A percentile compares a stretch with the other conserved stretches of the same genome.
These are phyloP conservation scores for Pachycephus smyrnensis DNA, from an alignment of 2,888 invertebrate genomes.

Conservation along the genomic window DNA sequence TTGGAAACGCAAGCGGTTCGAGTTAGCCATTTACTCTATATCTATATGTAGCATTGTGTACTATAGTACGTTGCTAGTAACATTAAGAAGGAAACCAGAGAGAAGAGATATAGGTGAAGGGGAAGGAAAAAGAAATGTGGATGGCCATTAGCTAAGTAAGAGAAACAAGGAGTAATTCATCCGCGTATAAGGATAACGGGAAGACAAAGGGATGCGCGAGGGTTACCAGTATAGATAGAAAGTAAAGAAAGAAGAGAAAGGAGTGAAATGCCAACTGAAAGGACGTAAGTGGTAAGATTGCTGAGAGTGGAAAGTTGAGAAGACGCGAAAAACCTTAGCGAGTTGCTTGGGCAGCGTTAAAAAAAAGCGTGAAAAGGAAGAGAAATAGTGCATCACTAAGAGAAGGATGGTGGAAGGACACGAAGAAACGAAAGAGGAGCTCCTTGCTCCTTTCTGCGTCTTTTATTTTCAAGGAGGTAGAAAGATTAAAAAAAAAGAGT, in stretches of 20 bases:
- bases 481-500: neutral
- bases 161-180: conserved; percentile 24
- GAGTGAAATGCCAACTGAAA: neutral
- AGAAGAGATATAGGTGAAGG: neutral
- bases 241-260: conserved; percentile 5
- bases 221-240: conserved; percentile 1
- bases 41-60: neutral
- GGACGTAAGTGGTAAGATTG: neutral
- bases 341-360: conserved; percentile 12
- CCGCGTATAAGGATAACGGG: conserved; percentile 18
- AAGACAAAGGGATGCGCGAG: conserved; percentile 9
- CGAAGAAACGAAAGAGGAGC: neutral
- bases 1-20: neutral
- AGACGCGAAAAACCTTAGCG: neutral
- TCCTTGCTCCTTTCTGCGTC: neutral
- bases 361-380: conserved; percentile 1
- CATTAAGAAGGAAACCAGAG: neutral
- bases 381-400: neutral
- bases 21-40: neutral
- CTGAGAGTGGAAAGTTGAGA: conserved; percentile 13
- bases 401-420: neutral
- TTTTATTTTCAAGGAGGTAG: conserved; percentile 8
- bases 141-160: conserved; percentile 31
- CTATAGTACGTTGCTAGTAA: neutral
- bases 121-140: conserved; percentile 14